Evolutionary conservation across 1,140 invertebrate species (phyloP).

Genomic region (Lordiphosa mommai): DNA sequence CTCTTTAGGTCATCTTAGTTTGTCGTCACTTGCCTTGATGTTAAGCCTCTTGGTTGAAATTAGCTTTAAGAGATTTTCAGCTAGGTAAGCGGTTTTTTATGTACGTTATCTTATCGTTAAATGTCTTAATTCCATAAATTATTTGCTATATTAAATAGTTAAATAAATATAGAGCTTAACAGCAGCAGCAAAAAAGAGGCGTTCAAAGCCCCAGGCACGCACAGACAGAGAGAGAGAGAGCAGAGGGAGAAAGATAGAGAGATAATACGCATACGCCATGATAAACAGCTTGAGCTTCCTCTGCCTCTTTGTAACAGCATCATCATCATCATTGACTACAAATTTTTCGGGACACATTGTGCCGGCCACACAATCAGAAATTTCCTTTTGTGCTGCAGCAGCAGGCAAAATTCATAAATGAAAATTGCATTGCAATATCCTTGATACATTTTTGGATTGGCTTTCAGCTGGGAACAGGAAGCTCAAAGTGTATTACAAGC

Average conservation of each 20-base stretch:
- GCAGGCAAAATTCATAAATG: slow-evolving; percentile 58
- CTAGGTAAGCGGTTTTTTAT: slow-evolving; percentile 6
- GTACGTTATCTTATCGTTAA: slow-evolving; percentile 27
- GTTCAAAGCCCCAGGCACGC: slow-evolving; percentile 33
- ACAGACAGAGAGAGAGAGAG: neutral
- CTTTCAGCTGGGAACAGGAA: slow-evolving; percentile 27
- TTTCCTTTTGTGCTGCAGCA: slow-evolving; percentile 36
- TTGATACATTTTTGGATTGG: slow-evolving; percentile 27
- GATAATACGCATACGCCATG: slow-evolving; percentile 64
- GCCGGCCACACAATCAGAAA: slow-evolving; percentile 1
- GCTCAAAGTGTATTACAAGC: slow-evolving; percentile 13
- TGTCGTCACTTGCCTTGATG: slow-evolving; percentile 70
- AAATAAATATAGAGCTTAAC: slow-evolving; percentile 58
- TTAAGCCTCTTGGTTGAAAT: slow-evolving; percentile 57
- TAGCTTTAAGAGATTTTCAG: slow-evolving; percentile 55
- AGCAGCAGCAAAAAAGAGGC: slow-evolving; percentile 26
- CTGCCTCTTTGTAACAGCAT: neutral
- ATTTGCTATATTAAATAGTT: slow-evolving; percentile 50
- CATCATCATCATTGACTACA: slow-evolving; percentile 16
- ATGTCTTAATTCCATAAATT: slow-evolving; percentile 52
- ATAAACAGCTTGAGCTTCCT: slow-evolving; percentile 21
- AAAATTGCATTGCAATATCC: slow-evolving; percentile 52
- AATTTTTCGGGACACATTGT: slow-evolving; percentile 18
- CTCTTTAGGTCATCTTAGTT: slow-evolving; percentile 53
- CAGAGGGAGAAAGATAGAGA: neutral